Evolutionary conservation across 1,140 invertebrate genomes (phyloP), one percentile per base, ranked within the genome.

Genomic region (Philopotamus ludificatus): DNA sequence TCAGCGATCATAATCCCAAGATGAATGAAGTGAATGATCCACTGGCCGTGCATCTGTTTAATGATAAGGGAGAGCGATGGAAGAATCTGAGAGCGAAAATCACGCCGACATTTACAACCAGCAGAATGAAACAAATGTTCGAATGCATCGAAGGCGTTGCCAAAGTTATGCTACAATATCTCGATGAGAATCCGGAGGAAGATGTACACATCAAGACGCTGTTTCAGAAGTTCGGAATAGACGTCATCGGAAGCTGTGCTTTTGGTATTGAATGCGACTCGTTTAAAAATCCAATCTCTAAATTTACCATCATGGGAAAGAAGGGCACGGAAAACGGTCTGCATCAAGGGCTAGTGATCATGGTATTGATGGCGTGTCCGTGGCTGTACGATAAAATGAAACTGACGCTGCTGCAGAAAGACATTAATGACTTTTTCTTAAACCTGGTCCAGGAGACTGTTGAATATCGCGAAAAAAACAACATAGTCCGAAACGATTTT

Each of bases 251-350:
- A 0, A 82, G 75, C 16, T 82, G 84, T 23, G 85, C 84, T 2
- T 87, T 87, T 71, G 87, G 86, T 0, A 75, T 87, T 1, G 78
- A 86, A 18, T 82, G 83, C 62, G 81, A 85, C 47, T 79, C 83
- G 9, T 78, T 86, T 16, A 74, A 77, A 57, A 76, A 86, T 72
- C 75, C 80, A 0, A 72, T 84, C 39, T 78, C 82, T 0, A 79
- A 83, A 71, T 87, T 87, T 26, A 74, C 73, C 67, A 53, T 72
- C 20, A 72, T 72, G 42, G 79, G 77, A 21, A 72, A 76, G 34
- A 73, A 75, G 49, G 75, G n/a, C n/a, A n/a, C n/a, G n/a, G n/a
- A n/a, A n/a, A n/a, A n/a, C n/a, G n/a, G n/a, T n/a, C n/a, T n/a
- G n/a, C n/a, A n/a, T n/a, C n/a, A n/a, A n/a, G n/a, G n/a, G n/a